A percentile compares a stretch with the other conserved stretches of the same genome.
phyloP scores from a whole-genome alignment of 2,797 vertebrate genomes.

The Psittacula derbiana region DNA sequence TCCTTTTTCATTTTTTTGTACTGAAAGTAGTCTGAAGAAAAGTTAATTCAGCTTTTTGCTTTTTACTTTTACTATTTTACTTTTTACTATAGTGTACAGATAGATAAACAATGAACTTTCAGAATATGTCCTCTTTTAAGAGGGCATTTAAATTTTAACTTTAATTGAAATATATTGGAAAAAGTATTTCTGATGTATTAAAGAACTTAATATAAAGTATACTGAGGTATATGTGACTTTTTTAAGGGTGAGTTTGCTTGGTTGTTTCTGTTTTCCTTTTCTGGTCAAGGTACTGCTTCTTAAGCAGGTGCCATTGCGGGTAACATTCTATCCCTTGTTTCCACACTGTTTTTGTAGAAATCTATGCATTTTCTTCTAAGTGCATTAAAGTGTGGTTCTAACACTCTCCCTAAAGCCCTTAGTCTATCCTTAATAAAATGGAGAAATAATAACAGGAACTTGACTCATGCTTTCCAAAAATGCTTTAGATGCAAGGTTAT shows the following conservation, averaged over 20 bases:
- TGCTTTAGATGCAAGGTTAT: neutral
- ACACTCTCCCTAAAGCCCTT: neutral
- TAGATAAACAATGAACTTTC: neutral
- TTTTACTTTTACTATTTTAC: too few relatives aligned
- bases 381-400: neutral
- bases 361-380: neutral
- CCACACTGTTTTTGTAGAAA: neutral
- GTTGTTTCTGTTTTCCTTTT: neutral
- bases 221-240: neutral
- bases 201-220: neutral
- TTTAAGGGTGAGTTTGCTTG: rapidly evolving
- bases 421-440: neutral
- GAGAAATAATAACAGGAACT: neutral
- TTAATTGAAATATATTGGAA: neutral
- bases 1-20: neutral
- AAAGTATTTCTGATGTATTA: neutral
- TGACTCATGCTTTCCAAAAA: neutral
- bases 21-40: neutral
- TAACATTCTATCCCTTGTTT: neutral
- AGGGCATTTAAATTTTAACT: neutral
- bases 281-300: neutral
- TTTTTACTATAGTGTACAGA: neutral
- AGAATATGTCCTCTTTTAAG: neutral
- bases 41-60: neutral
- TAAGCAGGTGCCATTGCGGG: neutral